A percentile compares a stretch with the other conserved stretches of the same genome.
phyloP scores from a whole-genome alignment of 2,113 vertebrate genomes.

The Vimba vimba region DNA sequence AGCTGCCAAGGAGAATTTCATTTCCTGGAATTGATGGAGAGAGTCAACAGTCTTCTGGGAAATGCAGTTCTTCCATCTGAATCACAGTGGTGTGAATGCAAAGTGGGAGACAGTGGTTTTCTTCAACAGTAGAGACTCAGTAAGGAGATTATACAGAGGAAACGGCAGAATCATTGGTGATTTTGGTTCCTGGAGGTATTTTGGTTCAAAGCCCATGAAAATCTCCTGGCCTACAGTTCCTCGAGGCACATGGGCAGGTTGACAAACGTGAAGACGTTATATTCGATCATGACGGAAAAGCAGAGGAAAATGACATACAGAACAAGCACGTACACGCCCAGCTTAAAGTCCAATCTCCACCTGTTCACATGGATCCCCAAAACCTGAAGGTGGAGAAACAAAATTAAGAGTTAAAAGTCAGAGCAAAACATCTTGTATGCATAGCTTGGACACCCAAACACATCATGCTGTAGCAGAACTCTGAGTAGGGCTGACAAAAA shows the following conservation, averaged over 20 bases:
- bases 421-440: background rate
- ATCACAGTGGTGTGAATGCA: slow-evolving; percentile 11
- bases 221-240: slow-evolving; percentile 40
- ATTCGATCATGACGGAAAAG: slow-evolving; percentile 89
- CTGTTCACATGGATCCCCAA: slow-evolving; percentile 85
- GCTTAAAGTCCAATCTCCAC: slow-evolving; percentile 85
- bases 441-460: background rate
- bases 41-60: background rate
- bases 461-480: background rate
- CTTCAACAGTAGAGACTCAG: background rate
- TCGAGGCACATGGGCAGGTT: slow-evolving; percentile 89
- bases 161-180: slow-evolving; percentile 6
- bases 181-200: slow-evolving; percentile 18
- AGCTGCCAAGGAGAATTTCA: slow-evolving; percentile 35
- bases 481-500: background rate
- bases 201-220: slow-evolving; percentile 12
- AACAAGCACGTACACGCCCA: slow-evolving; percentile 83
- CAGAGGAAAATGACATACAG: slow-evolving; percentile 86
- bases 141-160: slow-evolving; percentile 7
- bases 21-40: slow-evolving; percentile 30
- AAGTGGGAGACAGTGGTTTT: slow-evolving; percentile 24
- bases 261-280: slow-evolving; percentile 90
- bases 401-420: background rate
- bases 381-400: slow-evolving; percentile 72
- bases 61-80: slow-evolving; percentile 18